Conservation (phyloP, 2,113 vertebrate genomes). For the Bubo bubo region DNA sequence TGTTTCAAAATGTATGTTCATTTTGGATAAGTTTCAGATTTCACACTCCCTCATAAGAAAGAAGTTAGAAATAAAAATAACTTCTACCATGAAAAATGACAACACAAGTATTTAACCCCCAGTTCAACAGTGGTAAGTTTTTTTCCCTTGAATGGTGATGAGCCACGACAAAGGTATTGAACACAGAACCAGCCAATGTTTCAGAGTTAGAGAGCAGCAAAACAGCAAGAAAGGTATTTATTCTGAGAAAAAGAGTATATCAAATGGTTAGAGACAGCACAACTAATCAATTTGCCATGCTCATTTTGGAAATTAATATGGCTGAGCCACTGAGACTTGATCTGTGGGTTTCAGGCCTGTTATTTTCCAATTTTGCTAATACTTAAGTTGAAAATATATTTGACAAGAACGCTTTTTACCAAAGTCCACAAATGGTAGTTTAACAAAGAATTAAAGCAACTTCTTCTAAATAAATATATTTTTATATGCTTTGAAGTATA, state of each 20-base stretch:
- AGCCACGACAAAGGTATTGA: neutral
- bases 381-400: neutral
- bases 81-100: neutral
- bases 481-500: neutral
- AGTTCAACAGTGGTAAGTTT: neutral
- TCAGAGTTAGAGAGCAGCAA: neutral
- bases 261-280: neutral
- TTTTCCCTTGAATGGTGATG: neutral
- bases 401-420: neutral
- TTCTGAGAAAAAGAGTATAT: neutral
- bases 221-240: neutral
- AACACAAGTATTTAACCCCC: neutral
- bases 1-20: neutral
- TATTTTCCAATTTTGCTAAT: neutral
- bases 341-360: neutral
- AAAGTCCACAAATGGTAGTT: neutral
- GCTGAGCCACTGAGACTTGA: neutral
- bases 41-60: neutral
- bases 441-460: neutral
- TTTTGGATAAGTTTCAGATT: neutral
- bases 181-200: neutral
- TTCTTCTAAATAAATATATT: neutral
- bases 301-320: neutral
- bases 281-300: neutral
- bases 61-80: neutral